phyloP scores from a whole-genome alignment of 2,113 vertebrate genomes.

The Ammodytes dubius region DNA sequence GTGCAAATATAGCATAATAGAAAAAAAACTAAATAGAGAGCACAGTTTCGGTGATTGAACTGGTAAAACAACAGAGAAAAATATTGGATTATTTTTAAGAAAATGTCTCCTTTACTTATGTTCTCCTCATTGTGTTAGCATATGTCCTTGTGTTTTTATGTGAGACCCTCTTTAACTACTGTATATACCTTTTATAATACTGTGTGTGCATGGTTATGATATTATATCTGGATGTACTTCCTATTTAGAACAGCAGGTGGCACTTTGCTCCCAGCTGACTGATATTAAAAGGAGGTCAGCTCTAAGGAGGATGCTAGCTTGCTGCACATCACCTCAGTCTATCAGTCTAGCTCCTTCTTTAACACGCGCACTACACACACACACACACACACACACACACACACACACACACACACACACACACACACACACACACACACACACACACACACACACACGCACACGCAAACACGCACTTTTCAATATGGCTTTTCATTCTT shows the following conservation, averaged over 20 bases:
- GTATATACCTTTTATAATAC: background rate
- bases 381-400: slow-evolving; percentile 13
- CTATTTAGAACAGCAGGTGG: slow-evolving; percentile 40
- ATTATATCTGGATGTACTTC: background rate
- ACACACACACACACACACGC: background rate
- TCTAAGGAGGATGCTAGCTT: slow-evolving; percentile 23
- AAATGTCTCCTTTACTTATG: background rate
- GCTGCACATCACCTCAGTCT: slow-evolving; percentile 12
- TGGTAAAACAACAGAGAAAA: background rate
- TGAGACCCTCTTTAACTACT: background rate
- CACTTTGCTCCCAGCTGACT: slow-evolving; percentile 45
- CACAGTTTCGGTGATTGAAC: background rate
- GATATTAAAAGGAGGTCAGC: slow-evolving; percentile 57
- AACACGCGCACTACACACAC: background rate
- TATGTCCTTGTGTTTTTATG: background rate
- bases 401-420: slow-evolving; percentile 17
- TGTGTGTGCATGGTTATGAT: background rate
- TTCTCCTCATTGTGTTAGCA: background rate
- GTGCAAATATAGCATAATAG: background rate
- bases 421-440: background rate
- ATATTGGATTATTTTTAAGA: background rate
- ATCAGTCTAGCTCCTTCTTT: too few species aligned
- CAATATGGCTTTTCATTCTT: background rate
- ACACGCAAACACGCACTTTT: background rate
- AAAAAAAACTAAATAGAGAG: background rate